Evolutionary conservation across 2,113 vertebrate species (phyloP).

Genomic region (Corythornis cristatus): DNA sequence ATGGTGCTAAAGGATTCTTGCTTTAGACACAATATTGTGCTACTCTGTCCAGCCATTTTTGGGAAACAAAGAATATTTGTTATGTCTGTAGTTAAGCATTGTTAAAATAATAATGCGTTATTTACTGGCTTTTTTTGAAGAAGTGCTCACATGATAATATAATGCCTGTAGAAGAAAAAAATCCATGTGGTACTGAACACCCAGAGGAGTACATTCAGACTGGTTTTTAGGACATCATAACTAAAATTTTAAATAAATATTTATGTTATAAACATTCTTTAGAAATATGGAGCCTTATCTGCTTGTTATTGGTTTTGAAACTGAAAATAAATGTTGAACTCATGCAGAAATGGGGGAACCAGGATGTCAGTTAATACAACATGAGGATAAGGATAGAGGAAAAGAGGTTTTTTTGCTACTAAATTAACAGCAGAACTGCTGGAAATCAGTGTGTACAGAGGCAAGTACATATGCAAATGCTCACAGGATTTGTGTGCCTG

Average conservation of each 20-base stretch:
- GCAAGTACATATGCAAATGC: not conserved
- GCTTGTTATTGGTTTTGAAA: not conserved
- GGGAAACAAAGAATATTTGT: slow-evolving; percentile 76
- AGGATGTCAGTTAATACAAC: not conserved
- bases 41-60: slow-evolving; percentile 30
- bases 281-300: not conserved
- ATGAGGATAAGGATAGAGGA: not conserved
- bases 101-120: not conserved
- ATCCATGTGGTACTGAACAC: not conserved
- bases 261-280: not conserved
- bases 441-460: not conserved
- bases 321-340: not conserved
- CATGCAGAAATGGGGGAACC: not conserved
- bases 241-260: not conserved
- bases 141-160: not conserved
- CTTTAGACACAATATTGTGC: not conserved
- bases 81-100: slow-evolving; percentile 22
- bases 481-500: slow-evolving; percentile 7
- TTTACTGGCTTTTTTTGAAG: not conserved
- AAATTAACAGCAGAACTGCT: not conserved
- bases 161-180: not conserved
- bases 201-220: not conserved
- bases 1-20: slow-evolving; percentile 75
- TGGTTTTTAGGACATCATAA: not conserved
- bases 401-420: not conserved